Percentiles rank a stretch among this genome's conserved stretches.
Evolutionary conservation across 2,113 vertebrate genomes (phyloP).

Genomic region (Cheirogaleus medius): DNA sequence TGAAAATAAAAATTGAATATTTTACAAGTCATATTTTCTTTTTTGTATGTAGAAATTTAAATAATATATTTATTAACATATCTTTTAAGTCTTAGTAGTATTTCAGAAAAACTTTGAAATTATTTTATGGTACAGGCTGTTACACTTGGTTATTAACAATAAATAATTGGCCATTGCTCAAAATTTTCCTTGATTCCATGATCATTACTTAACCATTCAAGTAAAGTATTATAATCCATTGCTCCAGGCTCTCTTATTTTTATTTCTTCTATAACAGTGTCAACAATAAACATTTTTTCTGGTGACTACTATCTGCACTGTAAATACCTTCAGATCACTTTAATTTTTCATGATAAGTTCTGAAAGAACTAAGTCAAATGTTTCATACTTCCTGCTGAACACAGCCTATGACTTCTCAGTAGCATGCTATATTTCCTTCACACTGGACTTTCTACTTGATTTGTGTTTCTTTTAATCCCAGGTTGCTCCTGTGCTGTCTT

Average conservation of each 20-base stretch:
- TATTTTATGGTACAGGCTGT: not conserved
- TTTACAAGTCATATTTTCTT: not conserved
- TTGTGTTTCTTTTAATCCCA: conserved; percentile 17
- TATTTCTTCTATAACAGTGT: not conserved
- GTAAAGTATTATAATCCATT: not conserved
- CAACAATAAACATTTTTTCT: not conserved
- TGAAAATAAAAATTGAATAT: not conserved
- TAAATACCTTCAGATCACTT: not conserved
- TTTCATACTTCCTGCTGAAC: not conserved
- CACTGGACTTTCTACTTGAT: not conserved
- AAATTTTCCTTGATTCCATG: not conserved
- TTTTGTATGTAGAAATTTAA: not conserved
- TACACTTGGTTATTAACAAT: not conserved
- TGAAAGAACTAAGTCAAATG: not conserved
- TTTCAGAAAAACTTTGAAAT: not conserved
- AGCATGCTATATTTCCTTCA: conserved; percentile 17
- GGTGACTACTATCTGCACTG: not conserved
- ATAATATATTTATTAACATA: not conserved
- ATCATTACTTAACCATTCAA: not conserved
- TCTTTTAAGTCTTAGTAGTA: not conserved
- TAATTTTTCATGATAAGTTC: conserved; percentile 8
- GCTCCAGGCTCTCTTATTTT: not conserved
- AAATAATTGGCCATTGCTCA: not conserved
- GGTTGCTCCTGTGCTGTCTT: not conserved
- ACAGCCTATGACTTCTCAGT: not conserved